phyloP scores from a whole-genome alignment of 2,797 vertebrate genomes.

The Artibeus lituratus region DNA sequence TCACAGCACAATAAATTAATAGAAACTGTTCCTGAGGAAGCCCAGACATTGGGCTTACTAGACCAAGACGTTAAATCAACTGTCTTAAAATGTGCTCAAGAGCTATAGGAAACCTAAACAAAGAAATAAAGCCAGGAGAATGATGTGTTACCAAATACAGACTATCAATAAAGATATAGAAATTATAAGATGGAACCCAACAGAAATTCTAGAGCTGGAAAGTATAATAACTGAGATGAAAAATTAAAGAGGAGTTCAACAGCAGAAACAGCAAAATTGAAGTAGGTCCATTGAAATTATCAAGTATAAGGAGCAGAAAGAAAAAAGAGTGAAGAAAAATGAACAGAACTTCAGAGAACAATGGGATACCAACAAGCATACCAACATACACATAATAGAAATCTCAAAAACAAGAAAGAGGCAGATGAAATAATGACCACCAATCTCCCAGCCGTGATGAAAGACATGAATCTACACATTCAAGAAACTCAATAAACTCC shows the following conservation, averaged over 20 bases:
- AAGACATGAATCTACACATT: neutral
- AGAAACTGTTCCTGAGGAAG: too few relatives aligned
- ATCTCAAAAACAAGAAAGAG: too few relatives aligned
- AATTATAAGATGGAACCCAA: neutral
- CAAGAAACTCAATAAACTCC: neutral
- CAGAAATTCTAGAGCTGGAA: too few relatives aligned
- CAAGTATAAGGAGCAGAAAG: neutral
- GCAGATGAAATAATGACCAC: too few relatives aligned
- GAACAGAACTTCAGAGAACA: neutral
- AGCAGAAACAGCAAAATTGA: neutral
- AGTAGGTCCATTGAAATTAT: neutral
- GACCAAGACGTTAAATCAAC: too few relatives aligned
- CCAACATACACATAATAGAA: too few relatives aligned
- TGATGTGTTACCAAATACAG: neutral
- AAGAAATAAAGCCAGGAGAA: neutral
- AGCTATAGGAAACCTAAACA: neutral
- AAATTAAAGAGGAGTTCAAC: neutral
- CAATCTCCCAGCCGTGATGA: too few relatives aligned
- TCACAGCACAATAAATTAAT: neutral
- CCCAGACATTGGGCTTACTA: too few relatives aligned
- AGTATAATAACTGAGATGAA: too few relatives aligned
- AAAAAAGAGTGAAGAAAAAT: neutral
- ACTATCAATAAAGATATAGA: neutral
- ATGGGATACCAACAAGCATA: too few relatives aligned
- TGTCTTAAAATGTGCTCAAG: neutral